Evolutionary conservation across 2,113 vertebrate genomes (phyloP), one percentile per base, ranked within the genome.

Genomic region (Perca fluviatilis): DNA sequence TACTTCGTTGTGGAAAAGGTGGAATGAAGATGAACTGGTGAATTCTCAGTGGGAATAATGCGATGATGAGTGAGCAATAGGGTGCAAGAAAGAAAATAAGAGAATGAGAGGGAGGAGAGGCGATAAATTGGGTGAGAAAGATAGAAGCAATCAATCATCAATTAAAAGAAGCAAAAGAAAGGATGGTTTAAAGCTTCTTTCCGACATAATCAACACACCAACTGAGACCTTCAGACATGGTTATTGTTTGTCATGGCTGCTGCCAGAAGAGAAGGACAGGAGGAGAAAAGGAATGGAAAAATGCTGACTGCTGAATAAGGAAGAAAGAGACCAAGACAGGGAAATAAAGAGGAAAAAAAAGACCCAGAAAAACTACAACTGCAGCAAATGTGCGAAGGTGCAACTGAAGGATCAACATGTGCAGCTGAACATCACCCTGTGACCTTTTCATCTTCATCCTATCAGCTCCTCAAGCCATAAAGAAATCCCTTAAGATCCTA

Each of bases 391-490:
- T 36, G 18, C 50, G 21, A 21, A 61, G 70, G 66, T 79, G 77
- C 36, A 58, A 64, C 54, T 74, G 58, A 84, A 56, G 51, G 51
- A 78, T 60, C 30, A 73, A 86, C 74, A 85, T 79, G 71, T 90
- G 88, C 40, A 78, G 36, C 30, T 43, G 6, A 80, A 64, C 63
- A 62, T 19, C 43, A 6, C 0, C 11, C 25, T 33, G 43, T 75
- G 70, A 86, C 69, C 77, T 80, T 73, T 89, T 80, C 49, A 74
- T 79, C 77, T 63, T 62, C 68, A 69, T 76, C 71, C 56, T 46
- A 82, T 77, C 84, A 82, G 81, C 72, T 49, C 77, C 73, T 78
- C 43, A 46, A 79, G 76, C 43, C 19, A 62, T 47, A 50, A 79
- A 89, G 50, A 74, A 83, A 73, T 82, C 86, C 71, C 80, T 49